phyloP scores from a whole-genome alignment of 2,797 vertebrate species.

The Paramormyrops hopkinsi region DNA sequence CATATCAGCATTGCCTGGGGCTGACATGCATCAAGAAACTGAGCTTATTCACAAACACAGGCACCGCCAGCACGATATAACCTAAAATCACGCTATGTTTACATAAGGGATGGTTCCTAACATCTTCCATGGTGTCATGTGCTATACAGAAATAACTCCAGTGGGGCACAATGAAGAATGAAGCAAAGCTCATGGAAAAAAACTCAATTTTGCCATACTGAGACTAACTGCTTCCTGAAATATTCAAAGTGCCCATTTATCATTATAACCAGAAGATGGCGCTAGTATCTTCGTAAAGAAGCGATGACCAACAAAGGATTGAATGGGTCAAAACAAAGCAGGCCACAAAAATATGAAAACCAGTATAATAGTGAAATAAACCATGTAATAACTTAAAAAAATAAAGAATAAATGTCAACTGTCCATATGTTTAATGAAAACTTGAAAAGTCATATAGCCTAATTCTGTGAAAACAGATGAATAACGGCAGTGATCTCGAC shows the following conservation, averaged over 20 bases:
- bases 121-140: neutral
- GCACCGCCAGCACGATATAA: neutral
- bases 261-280: constrained; percentile 20
- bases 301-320: neutral
- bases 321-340: neutral
- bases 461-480: neutral
- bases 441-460: neutral
- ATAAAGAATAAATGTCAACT: neutral
- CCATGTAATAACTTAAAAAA: neutral
- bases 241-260: neutral
- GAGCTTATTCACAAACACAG: neutral
- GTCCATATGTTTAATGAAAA: neutral
- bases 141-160: neutral
- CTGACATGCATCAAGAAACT: neutral
- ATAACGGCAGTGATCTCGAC: neutral
- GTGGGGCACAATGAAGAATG: neutral
- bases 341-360: neutral
- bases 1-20: neutral
- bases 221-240: neutral
- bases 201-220: neutral
- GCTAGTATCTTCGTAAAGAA: neutral
- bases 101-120: neutral
- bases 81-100: neutral
- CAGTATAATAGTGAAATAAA: neutral
- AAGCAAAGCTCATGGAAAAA: neutral